Evolutionary conservation across 2,888 invertebrate genomes (phyloP), one percentile per base, ranked within the genome.

Genomic region (Erebia aethiops): DNA sequence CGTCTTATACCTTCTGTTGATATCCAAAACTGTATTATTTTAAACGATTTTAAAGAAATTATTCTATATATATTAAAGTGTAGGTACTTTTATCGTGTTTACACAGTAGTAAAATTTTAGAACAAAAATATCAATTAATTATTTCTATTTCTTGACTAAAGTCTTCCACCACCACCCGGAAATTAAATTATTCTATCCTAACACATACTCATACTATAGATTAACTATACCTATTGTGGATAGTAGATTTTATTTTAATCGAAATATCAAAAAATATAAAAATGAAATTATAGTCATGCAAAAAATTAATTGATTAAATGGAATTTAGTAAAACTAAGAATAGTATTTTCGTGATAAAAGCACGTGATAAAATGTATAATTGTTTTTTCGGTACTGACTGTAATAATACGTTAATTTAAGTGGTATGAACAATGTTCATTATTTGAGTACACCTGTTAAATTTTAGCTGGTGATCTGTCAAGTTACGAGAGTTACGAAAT

Each of bases 341-440:
- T 91, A 91, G 89, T 88, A 87, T 90, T 91, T 91, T 90, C 88
- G 92, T 92, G 92, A 93, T 93, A 92, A 89, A 89, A 84, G 84
- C 87, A 89, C 91, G 92, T 92, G 92, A 92, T 93, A 92, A 74
- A 74, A 90, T 85, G 82, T 86, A 86, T 88, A 86, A 88, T 89
- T 90, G 89, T 90, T 92, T 90, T 74, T 89, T 90, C 88, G 84
- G 87, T 92, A 92, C 90, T 91, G 92, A 92, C 84, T 89, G 90
- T 92, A 35, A 35, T 35, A 35, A 35, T 35, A 87, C 88, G 84
- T 84, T 90, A 87, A 87, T 87, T 87, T 91, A 92, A 90, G 90
- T 85, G 80, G 89, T 92, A 91, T 92, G 92, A 91, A 93, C 92
- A 88, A 90, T 91, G 92, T 92, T 93, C 92, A 90, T 85, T 91